These are phyloP conservation scores for Mixornis gularis DNA, from an alignment of 2,113 vertebrate species.

Conservation along the genomic window DNA sequence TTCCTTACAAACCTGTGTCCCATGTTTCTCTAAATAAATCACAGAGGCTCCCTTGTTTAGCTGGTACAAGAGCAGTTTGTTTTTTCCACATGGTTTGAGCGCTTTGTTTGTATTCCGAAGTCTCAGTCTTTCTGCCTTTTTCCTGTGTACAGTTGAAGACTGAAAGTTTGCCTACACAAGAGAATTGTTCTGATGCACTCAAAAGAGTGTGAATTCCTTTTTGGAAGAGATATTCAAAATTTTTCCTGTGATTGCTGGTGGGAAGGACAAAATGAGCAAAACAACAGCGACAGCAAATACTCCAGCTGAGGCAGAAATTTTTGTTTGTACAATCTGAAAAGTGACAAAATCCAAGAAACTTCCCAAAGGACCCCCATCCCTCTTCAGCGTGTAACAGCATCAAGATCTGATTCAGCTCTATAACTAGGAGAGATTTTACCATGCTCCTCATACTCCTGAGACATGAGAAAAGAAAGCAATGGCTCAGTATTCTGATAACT, in stretches of 20 bases:
- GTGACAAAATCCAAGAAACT: neutral
- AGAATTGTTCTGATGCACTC: constrained; percentile 16
- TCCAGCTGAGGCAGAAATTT: neutral
- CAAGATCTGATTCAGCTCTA: neutral
- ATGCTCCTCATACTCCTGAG: neutral
- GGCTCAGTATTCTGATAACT: neutral
- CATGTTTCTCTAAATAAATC: neutral
- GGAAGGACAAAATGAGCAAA: constrained; percentile 16
- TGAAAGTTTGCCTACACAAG: constrained; percentile 23
- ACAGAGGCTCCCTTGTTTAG: constrained; percentile 22
- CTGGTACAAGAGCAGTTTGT: constrained; percentile 22
- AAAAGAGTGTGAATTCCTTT: constrained; percentile 13
- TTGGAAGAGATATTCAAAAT: neutral
- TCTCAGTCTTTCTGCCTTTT: constrained; percentile 12
- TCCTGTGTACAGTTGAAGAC: neutral
- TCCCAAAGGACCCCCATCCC: neutral
- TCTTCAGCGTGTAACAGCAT: neutral
- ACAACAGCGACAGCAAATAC: neutral
- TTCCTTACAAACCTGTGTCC: neutral
- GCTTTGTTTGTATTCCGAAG: constrained; percentile 6
- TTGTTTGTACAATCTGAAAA: constrained; percentile 19
- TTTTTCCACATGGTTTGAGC: neutral
- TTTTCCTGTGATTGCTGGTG: neutral
- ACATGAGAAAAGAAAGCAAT: neutral
- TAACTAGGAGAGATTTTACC: neutral